Percentiles rank a stretch among this genome's conserved stretches.
Evolutionary conservation across 1,140 invertebrate species (phyloP).

Genomic region (Camponotus vicinus): DNA sequence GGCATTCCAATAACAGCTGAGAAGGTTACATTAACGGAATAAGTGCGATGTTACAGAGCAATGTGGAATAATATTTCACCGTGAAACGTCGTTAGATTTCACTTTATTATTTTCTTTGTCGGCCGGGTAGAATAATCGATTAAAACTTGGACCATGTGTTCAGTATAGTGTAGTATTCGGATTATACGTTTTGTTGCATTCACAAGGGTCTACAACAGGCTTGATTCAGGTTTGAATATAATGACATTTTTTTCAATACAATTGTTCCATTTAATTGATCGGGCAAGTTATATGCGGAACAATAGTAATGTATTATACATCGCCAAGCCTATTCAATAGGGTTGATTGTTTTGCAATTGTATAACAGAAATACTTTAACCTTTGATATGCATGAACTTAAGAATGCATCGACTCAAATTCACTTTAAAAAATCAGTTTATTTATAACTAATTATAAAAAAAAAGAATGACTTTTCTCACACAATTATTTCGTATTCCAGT

Average conservation of each 20-base stretch:
- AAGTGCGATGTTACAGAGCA: background rate
- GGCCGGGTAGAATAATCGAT: background rate
- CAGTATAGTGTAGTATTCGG: background rate
- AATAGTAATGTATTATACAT: background rate
- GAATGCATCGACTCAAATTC: background rate
- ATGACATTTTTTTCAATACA: background rate
- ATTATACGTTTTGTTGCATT: background rate
- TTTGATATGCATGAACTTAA: background rate
- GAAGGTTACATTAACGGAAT: background rate
- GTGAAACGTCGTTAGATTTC: background rate
- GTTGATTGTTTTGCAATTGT: background rate
- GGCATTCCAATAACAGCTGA: slow-evolving; percentile 38
- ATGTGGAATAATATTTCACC: background rate
- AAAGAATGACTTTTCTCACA: background rate
- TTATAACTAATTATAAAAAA: background rate
- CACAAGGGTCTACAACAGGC: background rate
- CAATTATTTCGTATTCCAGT: slow-evolving; percentile 72
- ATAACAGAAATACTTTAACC: background rate
- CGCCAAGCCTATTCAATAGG: background rate
- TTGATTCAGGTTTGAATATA: background rate
- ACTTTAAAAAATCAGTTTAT: background rate
- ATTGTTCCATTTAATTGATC: background rate
- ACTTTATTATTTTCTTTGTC: background rate
- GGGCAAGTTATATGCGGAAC: background rate
- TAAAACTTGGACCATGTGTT: background rate